Conservation (phyloP, 2,888 invertebrate genomes). For the Calameuta idolon region DNA sequence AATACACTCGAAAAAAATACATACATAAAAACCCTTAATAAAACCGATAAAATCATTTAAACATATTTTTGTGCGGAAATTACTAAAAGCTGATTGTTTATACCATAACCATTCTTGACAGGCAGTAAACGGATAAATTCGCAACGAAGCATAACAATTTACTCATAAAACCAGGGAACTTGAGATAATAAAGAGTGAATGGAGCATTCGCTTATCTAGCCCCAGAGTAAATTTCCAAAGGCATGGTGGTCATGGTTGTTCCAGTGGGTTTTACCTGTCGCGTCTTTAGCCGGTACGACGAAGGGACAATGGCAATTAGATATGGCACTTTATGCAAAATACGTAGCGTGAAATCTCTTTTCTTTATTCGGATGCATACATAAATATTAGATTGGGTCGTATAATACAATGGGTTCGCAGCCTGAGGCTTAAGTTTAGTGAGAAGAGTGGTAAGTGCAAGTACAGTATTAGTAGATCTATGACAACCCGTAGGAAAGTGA, state of each 20-base stretch:
- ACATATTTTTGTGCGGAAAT: background rate
- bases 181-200: background rate
- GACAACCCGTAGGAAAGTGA: slow-evolving; percentile 6
- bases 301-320: background rate
- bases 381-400: slow-evolving; percentile 16
- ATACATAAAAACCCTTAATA: background rate
- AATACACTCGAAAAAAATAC: background rate
- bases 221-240: background rate
- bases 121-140: background rate
- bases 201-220: background rate
- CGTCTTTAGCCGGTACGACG: background rate
- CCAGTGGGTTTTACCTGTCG: background rate
- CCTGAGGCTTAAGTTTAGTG: slow-evolving; percentile 13
- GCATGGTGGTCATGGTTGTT: background rate
- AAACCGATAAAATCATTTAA: background rate
- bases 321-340: background rate
- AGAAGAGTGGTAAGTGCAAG: slow-evolving; percentile 11
- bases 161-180: background rate
- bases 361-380: slow-evolving; percentile 27
- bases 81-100: background rate
- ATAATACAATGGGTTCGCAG: slow-evolving; percentile 20
- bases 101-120: background rate
- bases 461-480: slow-evolving; percentile 9
- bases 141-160: background rate
- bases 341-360: slow-evolving; percentile 21